Base-by-base conservation (phyloP, 2,888 invertebrate genomes). In the Congeria kusceri region DNA sequence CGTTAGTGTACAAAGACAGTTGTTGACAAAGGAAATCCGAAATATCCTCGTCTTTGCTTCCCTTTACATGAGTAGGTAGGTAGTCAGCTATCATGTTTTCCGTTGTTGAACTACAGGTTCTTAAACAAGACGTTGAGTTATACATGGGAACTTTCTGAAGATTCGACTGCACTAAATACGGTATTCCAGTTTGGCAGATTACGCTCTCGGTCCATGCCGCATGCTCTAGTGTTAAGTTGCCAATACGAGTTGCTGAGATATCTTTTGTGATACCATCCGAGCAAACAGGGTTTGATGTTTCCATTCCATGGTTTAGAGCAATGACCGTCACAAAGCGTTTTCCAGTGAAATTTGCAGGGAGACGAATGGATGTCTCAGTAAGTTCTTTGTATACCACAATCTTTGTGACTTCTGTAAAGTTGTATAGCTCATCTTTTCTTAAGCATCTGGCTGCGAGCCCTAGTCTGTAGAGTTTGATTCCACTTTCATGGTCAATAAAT, bases 401-500 rank as follows among this genome's bases (percentile, higher is more conserved):
- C 11, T 57, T 25, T 9, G 25, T 18, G 2, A 32, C 57, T n/a
- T n/a, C 23, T 28, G n/a, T 20, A 70, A 20, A 7, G 20, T 69
- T 64, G 13, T 49, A 56, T 13, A 77, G 58, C 57, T 79, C 72
- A 13, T 46, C 15, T 20, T 56, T 23, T 15, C 47, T 32, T 5
- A 86, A 29, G 59, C 87, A 87, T n/a, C 47, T 28, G 11, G 59
- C 58, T 7, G 83, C 71, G 15, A 86, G 13, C 1, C 68, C 83
- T 1, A 86, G 56, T 25, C 78, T 59, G 63, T 86, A 88, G 11
- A 74, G 47, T 20, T 77, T 79, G 7, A 88, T 84, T 2, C 85
- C 86, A 72, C 87, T 87, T 62, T 88, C 88, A 29, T 88, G 87
- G 44, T 88, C 88, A 25, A 87, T 77, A 71, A 88, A 88, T 9